Percentiles rank a stretch among this genome's conserved stretches.
Evolutionary conservation across 2,888 invertebrate species (phyloP).

Genomic region (Meliscaeva auricollis): DNA sequence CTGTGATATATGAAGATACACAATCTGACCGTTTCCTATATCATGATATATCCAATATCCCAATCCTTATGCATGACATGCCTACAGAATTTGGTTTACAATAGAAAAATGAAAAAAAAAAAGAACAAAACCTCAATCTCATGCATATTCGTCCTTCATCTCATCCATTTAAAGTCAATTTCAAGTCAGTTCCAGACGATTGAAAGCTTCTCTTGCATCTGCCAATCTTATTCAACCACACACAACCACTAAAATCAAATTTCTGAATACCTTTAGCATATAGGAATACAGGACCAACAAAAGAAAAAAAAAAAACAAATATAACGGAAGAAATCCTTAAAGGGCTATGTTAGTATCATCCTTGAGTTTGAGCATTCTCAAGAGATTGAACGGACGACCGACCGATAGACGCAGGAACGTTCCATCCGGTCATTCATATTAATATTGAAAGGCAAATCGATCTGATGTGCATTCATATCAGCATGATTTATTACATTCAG

Average conservation of each 20-base stretch:
- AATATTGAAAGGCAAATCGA: conserved; percentile 72
- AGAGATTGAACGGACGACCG: conserved; percentile 30
- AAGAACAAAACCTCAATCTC: conserved; percentile 38
- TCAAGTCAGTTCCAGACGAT: conserved; percentile 63
- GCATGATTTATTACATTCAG: conserved; percentile 67
- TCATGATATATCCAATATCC: background rate
- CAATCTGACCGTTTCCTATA: conserved; percentile 2
- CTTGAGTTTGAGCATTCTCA: conserved; percentile 37
- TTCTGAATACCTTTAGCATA: background rate
- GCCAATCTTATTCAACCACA: conserved; percentile 57
- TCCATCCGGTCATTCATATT: conserved; percentile 70
- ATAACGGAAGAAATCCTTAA: conserved; percentile 40
- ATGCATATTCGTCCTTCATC: conserved; percentile 51
- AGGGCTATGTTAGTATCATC: conserved; percentile 34
- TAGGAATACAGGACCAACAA: background rate
- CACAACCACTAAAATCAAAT: conserved; percentile 13
- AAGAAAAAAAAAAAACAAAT: background rate
- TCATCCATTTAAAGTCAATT: conserved; percentile 51
- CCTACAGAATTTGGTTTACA: background rate
- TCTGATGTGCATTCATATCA: conserved; percentile 74
- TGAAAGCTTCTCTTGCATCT: conserved; percentile 63
- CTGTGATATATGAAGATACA: conserved; percentile 11
- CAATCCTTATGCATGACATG: background rate
- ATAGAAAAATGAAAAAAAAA: background rate
- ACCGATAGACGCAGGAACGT: conserved; percentile 21